These are phyloP conservation scores for Catharus bicknelli DNA, from an alignment of 2,113 vertebrate species.

Conservation along the genomic window DNA sequence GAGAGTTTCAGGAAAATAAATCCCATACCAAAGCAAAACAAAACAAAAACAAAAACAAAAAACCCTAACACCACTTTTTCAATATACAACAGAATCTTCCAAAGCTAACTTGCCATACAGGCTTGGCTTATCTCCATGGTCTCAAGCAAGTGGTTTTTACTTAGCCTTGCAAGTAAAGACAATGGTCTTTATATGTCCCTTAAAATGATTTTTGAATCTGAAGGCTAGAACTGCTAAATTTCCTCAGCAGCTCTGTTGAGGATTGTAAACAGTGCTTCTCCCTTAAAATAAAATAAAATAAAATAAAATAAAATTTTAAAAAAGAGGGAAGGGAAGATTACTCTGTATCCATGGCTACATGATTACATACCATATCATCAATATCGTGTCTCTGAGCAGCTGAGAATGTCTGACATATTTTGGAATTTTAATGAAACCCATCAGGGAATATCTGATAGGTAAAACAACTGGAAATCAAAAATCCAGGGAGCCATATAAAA, in stretches of 20 bases:
- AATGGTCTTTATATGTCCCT: not conserved
- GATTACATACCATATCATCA: slow-evolving; percentile 4
- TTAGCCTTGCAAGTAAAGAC: not conserved
- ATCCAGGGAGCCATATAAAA: slow-evolving; percentile 18
- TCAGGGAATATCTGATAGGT: slow-evolving; percentile 43
- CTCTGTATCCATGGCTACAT: slow-evolving; percentile 17
- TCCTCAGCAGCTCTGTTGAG: not conserved
- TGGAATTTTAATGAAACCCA: slow-evolving; percentile 60
- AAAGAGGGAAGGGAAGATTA: not conserved
- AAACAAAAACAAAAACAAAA: not conserved
- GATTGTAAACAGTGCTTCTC: not conserved
- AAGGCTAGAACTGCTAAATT: not conserved
- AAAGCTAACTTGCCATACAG: not conserved
- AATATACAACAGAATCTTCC: not conserved
- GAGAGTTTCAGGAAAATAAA: not conserved
- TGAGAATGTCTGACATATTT: slow-evolving; percentile 41
- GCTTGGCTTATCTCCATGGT: not conserved
- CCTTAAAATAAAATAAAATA: too few species aligned
- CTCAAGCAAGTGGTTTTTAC: not conserved
- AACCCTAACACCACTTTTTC: not conserved
- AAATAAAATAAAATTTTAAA: too few species aligned
- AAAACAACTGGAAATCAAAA: slow-evolving; percentile 67
- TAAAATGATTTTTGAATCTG: not conserved
- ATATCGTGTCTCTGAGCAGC: slow-evolving; percentile 11
- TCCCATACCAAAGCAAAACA: not conserved